Evolutionary conservation across 2,113 vertebrate species (phyloP).

Genomic region (Antennarius striatus): DNA sequence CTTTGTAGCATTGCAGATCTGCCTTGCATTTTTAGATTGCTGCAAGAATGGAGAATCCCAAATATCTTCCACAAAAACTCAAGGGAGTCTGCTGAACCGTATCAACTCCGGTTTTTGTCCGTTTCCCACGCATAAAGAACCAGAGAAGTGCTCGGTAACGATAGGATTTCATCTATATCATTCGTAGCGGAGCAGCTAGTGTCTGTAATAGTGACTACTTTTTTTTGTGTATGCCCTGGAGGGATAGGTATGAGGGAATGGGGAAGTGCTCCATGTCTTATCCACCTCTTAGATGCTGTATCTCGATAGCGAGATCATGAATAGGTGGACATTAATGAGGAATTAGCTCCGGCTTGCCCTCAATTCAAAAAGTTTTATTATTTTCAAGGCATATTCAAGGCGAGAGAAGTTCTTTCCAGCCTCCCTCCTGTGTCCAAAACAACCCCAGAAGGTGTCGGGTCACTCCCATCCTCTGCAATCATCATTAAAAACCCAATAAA

Average conservation of each 20-base stretch:
- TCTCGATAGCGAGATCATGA: slow-evolving; percentile 55
- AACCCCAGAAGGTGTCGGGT: slow-evolving; percentile 50
- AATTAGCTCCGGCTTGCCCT: slow-evolving; percentile 40
- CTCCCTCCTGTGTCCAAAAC: slow-evolving; percentile 40
- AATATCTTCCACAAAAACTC: background rate
- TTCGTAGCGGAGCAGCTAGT: slow-evolving; percentile 66
- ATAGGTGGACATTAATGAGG: slow-evolving; percentile 31
- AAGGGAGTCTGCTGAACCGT: slow-evolving; percentile 47
- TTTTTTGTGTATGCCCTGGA: slow-evolving; percentile 46
- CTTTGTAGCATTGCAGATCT: slow-evolving; percentile 83
- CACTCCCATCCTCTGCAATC: slow-evolving; percentile 13
- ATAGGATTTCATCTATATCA: slow-evolving; percentile 49
- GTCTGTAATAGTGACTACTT: slow-evolving; percentile 51
- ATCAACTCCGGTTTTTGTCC: slow-evolving; percentile 20
- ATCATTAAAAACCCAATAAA: slow-evolving; percentile 20
- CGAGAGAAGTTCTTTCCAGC: slow-evolving; percentile 55
- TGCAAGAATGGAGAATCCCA: slow-evolving; percentile 70
- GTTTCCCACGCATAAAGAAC: slow-evolving; percentile 1
- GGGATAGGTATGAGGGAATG: slow-evolving; percentile 56
- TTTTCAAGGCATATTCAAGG: slow-evolving; percentile 52
- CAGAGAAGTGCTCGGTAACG: slow-evolving; percentile 39
- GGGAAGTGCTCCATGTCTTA: slow-evolving; percentile 47
- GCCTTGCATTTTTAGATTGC: slow-evolving; percentile 53
- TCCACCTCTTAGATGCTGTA: slow-evolving; percentile 39
- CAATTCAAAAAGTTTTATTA: slow-evolving; percentile 40